A percentile compares a stretch with the other conserved stretches of the same genome.
Conservation (phyloP, 1,140 invertebrate species). For the Bombyx mori region DNA sequence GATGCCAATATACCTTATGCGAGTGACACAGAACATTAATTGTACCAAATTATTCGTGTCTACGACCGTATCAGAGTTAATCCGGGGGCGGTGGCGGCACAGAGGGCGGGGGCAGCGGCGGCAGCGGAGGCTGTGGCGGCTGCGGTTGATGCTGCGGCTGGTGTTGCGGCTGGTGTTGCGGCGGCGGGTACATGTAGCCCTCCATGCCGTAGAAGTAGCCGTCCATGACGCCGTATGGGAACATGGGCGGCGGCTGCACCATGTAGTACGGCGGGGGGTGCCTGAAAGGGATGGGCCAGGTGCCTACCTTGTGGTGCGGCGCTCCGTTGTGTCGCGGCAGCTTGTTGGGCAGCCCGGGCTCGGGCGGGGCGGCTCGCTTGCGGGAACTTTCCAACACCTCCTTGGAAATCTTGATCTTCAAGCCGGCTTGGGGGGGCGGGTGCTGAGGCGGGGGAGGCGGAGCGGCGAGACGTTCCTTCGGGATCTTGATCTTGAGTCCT, state of each 20-base stretch:
- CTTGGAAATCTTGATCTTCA: conserved; percentile 68
- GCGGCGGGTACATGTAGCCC: conserved; percentile 33
- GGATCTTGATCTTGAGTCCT: conserved; percentile 65
- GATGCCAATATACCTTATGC: no score
- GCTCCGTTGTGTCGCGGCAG: conserved; percentile 44
- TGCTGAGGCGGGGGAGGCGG: conserved; percentile 52
- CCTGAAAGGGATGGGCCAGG: conserved; percentile 26
- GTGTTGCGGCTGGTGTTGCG: conserved; percentile 3
- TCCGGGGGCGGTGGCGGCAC: conserved; percentile 59
- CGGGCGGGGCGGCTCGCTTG: conserved; percentile 23
- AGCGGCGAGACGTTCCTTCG: conserved; percentile 60
- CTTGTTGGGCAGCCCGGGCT: conserved; percentile 45
- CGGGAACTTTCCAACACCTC: conserved; percentile 57
- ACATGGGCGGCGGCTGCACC: conserved; percentile 44
- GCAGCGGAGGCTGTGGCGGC: conserved; percentile 32
- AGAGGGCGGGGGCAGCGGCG: conserved; percentile 42
- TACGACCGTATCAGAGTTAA: conserved; percentile 9
- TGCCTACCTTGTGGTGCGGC: conserved; percentile 46
- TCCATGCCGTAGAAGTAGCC: conserved; percentile 28
- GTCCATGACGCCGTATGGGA: conserved; percentile 15
- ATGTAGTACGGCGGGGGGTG: conserved; percentile 45
- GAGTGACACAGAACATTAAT: no score
- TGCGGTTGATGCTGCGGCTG: conserved; percentile 9
- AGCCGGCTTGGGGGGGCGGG: conserved; percentile 48
- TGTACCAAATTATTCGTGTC: no score